Evolutionary conservation across 2,888 invertebrate genomes (phyloP).

Genomic region (Clepsis dumicolana): DNA sequence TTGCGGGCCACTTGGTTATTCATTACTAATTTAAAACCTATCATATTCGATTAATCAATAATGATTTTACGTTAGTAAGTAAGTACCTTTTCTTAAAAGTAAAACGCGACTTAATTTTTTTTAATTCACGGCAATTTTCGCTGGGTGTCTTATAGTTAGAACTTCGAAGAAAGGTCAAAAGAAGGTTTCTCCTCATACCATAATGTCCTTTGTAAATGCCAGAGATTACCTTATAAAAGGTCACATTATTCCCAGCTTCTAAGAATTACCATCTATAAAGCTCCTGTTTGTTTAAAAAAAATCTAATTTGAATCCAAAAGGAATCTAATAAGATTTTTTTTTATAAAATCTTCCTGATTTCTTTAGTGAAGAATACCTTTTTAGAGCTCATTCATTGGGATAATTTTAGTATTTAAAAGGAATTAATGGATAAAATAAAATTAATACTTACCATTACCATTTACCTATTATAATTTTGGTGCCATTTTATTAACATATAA

Average conservation of each 20-base stretch:
- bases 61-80: conserved; percentile 4
- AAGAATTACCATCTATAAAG: background rate
- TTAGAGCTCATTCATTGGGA: no score
- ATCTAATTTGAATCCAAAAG: background rate
- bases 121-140: background rate
- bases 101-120: conserved; percentile 4
- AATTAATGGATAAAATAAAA: no score
- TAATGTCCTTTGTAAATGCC: conserved; percentile 34
- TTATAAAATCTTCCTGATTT: background rate
- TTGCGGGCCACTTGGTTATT: background rate
- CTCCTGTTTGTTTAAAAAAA: background rate
- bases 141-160: conserved; percentile 14
- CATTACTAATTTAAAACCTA: conserved; percentile 7
- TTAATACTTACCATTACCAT: no score
- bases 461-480: no score
- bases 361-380: background rate
- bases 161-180: conserved; percentile 32
- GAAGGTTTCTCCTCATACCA: conserved; percentile 23
- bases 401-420: no score
- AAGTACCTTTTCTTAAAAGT: background rate
- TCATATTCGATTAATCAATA: conserved; percentile 29
- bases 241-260: conserved; percentile 19
- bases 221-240: conserved; percentile 25
- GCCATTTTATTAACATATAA: no score
- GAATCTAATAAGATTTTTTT: background rate